phyloP scores from a whole-genome alignment of 2,113 vertebrate species.

The Bos taurus region ARS-UCD2.0 NC_037348.1:34682501-34683000 shows the following conservation, averaged over 20 bases:
- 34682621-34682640: background rate
- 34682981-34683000: background rate
- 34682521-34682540: background rate
- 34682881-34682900: background rate
- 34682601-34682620: background rate
- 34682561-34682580: background rate
- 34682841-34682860: background rate
- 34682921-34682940: background rate
- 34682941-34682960: background rate
- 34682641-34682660: background rate
- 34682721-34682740: background rate
- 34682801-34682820: background rate
- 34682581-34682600: background rate
- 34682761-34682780: background rate
- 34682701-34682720: background rate
- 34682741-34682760: background rate
- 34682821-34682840: background rate
- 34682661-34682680: background rate
- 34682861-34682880: background rate
- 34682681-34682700: background rate
- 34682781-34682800: background rate
- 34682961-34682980: background rate
- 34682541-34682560: background rate
- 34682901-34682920: background rate
- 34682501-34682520: background rate